These are phyloP conservation scores for Chunga burmeisteri DNA, from an alignment of 2,113 vertebrate genomes.

Conservation along the genomic window DNA sequence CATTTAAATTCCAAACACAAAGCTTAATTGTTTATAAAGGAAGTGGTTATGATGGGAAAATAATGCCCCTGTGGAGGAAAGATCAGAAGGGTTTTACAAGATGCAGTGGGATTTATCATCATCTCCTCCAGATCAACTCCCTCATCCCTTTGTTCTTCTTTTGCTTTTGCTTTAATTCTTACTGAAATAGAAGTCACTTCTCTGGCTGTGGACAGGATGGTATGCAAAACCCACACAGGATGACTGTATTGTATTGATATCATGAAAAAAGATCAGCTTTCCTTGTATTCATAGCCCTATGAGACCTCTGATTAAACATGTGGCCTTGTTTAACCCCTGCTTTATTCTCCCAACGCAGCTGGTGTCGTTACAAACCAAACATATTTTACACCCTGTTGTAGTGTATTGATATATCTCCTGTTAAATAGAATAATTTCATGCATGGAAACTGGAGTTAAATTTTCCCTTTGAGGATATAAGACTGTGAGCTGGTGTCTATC, in stretches of 20 bases:
- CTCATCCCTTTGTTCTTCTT: neutral
- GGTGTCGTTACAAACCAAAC: neutral
- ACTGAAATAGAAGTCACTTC: slow-evolving; percentile 30
- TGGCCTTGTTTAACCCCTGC: slow-evolving; percentile 43
- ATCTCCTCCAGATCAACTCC: neutral
- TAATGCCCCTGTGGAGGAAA: neutral
- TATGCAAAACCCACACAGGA: slow-evolving; percentile 53
- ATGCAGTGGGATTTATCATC: slow-evolving; percentile 24
- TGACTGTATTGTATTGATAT: slow-evolving; percentile 51
- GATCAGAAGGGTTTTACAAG: slow-evolving; percentile 6
- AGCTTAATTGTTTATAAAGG: slow-evolving; percentile 60
- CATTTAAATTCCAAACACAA: slow-evolving; percentile 44
- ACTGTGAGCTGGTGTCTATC: neutral
- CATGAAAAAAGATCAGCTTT: slow-evolving; percentile 29
- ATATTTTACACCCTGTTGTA: neutral
- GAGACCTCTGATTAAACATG: slow-evolving; percentile 32
- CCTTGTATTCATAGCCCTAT: slow-evolving; percentile 15
- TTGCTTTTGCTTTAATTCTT: slow-evolving; percentile 14
- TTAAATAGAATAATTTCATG: neutral
- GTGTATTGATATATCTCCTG: neutral
- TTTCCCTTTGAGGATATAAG: neutral
- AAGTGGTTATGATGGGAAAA: slow-evolving; percentile 46
- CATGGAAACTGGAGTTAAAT: neutral
- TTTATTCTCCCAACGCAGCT: slow-evolving; percentile 2
- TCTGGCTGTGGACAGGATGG: slow-evolving; percentile 14